A percentile compares a stretch with the other conserved stretches of the same genome.
These are phyloP conservation scores for Elymnias hypermnestra DNA, from an alignment of 1,140 invertebrate genomes.

Conservation along the genomic window DNA sequence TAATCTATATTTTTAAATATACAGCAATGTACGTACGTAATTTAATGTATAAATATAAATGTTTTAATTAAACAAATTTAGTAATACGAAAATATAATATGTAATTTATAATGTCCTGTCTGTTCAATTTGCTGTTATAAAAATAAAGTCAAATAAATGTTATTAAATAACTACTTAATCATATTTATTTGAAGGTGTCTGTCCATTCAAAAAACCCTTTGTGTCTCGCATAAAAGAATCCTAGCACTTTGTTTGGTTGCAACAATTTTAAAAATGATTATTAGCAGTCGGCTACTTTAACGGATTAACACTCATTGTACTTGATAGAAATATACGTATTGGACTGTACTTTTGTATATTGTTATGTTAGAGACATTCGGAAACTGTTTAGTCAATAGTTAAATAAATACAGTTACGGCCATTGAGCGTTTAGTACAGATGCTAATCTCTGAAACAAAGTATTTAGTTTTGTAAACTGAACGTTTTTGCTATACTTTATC, in stretches of 20 bases:
- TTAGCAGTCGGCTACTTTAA: constrained; percentile 65
- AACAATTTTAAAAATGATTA: constrained; percentile 58
- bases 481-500: constrained; percentile 46
- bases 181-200: too few species aligned
- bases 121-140: too few species aligned
- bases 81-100: too few species aligned
- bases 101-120: too few species aligned
- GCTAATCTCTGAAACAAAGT: constrained; percentile 68
- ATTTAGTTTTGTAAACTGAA: constrained; percentile 54
- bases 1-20: too few species aligned
- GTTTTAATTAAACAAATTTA: too few species aligned
- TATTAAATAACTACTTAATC: too few species aligned
- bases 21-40: too few species aligned
- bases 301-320: constrained; percentile 42
- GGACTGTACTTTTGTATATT: constrained; percentile 7
- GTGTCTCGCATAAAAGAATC: constrained; percentile 41
- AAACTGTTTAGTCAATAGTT: constrained; percentile 45
- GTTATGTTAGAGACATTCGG: constrained; percentile 28
- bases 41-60: too few species aligned
- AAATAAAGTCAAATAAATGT: too few species aligned
- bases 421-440: constrained; percentile 56
- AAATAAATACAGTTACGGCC: constrained; percentile 61
- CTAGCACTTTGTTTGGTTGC: constrained; percentile 49
- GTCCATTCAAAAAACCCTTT: constrained; percentile 51
- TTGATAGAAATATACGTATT: not conserved